These are phyloP conservation scores for Leiothrix lutea DNA, from an alignment of 2,113 vertebrate genomes.

Conservation along the genomic window DNA sequence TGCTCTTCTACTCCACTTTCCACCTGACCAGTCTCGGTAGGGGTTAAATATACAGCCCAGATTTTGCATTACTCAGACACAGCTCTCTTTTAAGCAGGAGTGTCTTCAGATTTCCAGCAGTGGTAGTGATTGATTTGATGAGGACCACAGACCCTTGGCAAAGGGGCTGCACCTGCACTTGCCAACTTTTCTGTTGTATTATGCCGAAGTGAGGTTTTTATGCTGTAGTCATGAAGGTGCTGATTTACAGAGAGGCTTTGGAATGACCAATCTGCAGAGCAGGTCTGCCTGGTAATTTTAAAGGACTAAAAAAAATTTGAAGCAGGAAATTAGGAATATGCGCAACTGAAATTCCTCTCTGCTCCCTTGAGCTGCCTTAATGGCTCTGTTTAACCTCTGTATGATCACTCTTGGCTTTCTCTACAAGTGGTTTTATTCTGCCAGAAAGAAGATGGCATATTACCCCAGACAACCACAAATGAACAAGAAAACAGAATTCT, in stretches of 20 bases:
- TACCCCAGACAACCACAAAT: not conserved
- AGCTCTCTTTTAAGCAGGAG: not conserved
- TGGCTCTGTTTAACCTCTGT: not conserved
- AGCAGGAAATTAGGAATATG: constrained; percentile 34
- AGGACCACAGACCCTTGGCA: constrained; percentile 61
- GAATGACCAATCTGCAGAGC: constrained; percentile 31
- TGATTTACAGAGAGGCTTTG: constrained; percentile 32
- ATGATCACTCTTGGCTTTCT: not conserved
- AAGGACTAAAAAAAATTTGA: not conserved
- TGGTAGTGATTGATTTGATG: constrained; percentile 28
- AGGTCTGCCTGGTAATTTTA: constrained; percentile 37
- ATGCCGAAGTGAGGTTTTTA: constrained; percentile 42
- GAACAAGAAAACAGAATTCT: not conserved
- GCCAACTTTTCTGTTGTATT: constrained; percentile 20
- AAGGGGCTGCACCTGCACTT: not conserved
- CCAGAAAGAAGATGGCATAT: not conserved
- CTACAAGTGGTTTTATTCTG: not conserved
- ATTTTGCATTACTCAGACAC: not conserved
- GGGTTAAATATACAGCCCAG: not conserved
- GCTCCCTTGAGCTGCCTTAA: not conserved
- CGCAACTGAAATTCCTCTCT: not conserved
- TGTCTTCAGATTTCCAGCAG: not conserved
- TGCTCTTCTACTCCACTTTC: not conserved
- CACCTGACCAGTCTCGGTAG: not conserved
- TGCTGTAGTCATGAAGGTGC: not conserved